Evolutionary conservation across 2,888 invertebrate species (phyloP), one percentile per base, ranked within the genome.

Genomic region (Idaea aversata): DNA sequence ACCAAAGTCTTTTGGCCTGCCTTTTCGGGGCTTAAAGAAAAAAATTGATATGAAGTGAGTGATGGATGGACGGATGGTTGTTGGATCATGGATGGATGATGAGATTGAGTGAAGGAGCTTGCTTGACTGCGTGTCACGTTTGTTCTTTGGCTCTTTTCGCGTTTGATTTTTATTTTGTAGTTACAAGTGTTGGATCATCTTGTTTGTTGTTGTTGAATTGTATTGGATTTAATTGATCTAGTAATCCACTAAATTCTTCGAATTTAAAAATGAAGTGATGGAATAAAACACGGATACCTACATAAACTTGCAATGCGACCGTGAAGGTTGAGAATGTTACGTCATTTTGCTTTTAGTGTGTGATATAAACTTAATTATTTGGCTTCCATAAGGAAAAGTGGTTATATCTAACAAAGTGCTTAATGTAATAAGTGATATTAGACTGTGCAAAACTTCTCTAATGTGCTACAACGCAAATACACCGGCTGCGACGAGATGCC

Each of bases 61-160:
- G 59, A 59, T 59, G 59, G 59, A 59, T 47, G 47, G 47, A 47
- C 7, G 47, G 47, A 47, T 47, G 47, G 47, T 13, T 47, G 47
- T 13, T 47, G 47, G 47, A 47, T 47, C 47, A 47, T 10, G 47
- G 47, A 47, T 47, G 47, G 13, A 36, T 36, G 36, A 36, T 7
- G 36, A 7, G 36, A 72, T 77, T 77, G 73, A 69, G 66, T 72
- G 75, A 83, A 81, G 83, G 83, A 85, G 88, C 83, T 88, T 88
- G 88, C 84, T 86, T 93, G 93, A 91, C 91, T 93, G 93, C 93
- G 93, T 93, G 93, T 93, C 93, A 93, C 91, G 93, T 92, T 92
- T 88, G 84, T 86, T 86, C 85, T 84, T 84, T 83, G 80, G 85
- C 81, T 85, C 16, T 87, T 84, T 84, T 87, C 87, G 86, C 82